Conservation (phyloP, 2,113 vertebrate species). For the Pampusana beccarii region DNA sequence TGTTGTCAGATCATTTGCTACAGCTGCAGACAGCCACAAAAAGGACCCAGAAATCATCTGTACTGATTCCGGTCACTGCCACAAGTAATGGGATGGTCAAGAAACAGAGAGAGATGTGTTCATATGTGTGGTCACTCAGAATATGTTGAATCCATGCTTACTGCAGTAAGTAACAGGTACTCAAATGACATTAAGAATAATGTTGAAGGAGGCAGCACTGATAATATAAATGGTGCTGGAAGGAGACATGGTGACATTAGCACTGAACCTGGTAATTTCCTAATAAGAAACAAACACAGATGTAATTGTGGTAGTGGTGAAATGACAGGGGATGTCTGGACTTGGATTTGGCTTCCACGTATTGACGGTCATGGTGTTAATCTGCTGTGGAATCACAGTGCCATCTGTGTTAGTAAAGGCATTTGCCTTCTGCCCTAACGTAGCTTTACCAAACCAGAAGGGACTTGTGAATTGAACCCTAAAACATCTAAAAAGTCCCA, state of each 20-base stretch:
- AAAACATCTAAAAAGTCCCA: background rate
- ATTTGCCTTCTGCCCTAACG: background rate
- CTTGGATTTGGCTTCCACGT: background rate
- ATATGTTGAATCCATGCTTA: background rate
- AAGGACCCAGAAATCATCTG: constrained; percentile 21
- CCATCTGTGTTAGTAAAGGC: rapidly evolving
- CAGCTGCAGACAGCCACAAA: constrained; percentile 51
- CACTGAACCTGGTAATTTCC: background rate
- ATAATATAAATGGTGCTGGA: background rate
- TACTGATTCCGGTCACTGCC: background rate
- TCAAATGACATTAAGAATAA: background rate
- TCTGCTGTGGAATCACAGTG: background rate
- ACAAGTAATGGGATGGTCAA: background rate
- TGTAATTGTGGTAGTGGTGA: background rate
- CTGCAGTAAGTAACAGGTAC: background rate
- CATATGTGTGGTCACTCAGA: background rate
- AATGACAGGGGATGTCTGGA: background rate
- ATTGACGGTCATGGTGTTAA: background rate
- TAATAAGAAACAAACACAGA: background rate
- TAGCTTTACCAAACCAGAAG: background rate
- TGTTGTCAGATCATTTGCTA: constrained; percentile 1
- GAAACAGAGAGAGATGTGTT: background rate
- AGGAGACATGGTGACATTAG: background rate
- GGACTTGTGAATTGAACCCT: background rate
- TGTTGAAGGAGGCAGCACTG: background rate